phyloP scores from a whole-genome alignment of 1,140 invertebrate genomes.

The Frieseomelitta varia region DNA sequence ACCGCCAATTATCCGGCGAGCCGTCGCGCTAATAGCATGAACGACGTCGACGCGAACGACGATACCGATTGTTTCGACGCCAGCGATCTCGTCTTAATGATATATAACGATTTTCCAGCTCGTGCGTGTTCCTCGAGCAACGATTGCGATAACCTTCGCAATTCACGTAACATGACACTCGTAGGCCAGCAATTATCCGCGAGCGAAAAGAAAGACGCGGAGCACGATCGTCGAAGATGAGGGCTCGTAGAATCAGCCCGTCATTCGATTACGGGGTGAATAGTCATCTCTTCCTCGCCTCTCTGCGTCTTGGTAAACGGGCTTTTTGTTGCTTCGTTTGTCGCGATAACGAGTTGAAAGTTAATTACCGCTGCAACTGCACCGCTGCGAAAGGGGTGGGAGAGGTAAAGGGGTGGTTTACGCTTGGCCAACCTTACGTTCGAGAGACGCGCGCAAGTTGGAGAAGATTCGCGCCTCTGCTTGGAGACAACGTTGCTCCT shows the following conservation, averaged over 20 bases:
- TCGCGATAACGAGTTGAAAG: constrained; percentile 41
- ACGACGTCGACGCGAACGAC: background rate
- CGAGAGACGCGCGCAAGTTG: background rate
- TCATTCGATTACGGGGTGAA: constrained; percentile 26
- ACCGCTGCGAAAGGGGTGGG: background rate
- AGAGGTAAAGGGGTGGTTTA: background rate
- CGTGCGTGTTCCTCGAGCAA: constrained; percentile 2
- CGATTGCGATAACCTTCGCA: constrained; percentile 8
- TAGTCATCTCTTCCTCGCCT: background rate
- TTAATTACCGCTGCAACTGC: constrained; percentile 35
- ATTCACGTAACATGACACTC: constrained; percentile 17
- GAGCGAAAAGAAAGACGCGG: background rate
- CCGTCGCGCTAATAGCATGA: constrained; percentile 25
- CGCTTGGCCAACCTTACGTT: too few relatives aligned
- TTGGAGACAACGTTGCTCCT: background rate
- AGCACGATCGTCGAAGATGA: constrained; percentile 1
- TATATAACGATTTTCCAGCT: background rate
- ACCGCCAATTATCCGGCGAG: constrained; percentile 3
- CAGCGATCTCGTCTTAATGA: constrained; percentile 21
- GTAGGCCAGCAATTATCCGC: constrained; percentile 12
- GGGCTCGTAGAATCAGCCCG: background rate
- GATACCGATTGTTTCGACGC: background rate
- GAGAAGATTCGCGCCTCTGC: background rate
- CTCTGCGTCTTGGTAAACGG: background rate
- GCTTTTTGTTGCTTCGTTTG: constrained; percentile 28